phyloP scores from a whole-genome alignment of 1,140 invertebrate species.

The Drepana arcuata region DNA sequence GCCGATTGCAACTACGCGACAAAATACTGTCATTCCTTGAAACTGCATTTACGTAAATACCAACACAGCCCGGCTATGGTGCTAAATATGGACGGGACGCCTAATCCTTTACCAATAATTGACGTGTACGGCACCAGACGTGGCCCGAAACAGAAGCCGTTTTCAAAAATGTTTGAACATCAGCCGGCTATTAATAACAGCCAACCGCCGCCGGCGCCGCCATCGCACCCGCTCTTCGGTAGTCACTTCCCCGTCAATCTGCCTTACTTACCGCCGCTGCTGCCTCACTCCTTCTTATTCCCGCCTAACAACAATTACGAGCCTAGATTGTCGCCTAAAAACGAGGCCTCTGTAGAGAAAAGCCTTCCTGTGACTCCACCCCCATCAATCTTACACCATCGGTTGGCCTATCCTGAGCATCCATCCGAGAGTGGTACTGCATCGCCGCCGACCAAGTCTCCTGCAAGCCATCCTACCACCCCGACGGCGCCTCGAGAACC shows the following conservation, averaged over 20 bases:
- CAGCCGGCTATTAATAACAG: slow-evolving; percentile 23
- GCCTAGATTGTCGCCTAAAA: slow-evolving; percentile 33
- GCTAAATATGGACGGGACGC: slow-evolving; percentile 88
- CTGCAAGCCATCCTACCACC: slow-evolving; percentile 37
- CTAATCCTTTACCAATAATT: slow-evolving; percentile 89
- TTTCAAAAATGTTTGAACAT: slow-evolving; percentile 46
- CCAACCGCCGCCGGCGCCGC: slow-evolving; percentile 30
- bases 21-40: slow-evolving; percentile 98
- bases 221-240: slow-evolving; percentile 52
- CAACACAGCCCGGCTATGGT: slow-evolving; percentile 89
- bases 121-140: slow-evolving; percentile 91
- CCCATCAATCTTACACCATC: slow-evolving; percentile 48
- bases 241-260: slow-evolving; percentile 61
- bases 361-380: slow-evolving; percentile 21
- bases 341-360: slow-evolving; percentile 28
- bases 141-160: slow-evolving; percentile 82
- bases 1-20: slow-evolving; percentile 96
- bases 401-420: slow-evolving; percentile 38
- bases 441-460: slow-evolving; percentile 40
- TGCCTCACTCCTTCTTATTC: slow-evolving; percentile 61
- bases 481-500: slow-evolving; percentile 27
- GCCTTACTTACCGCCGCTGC: slow-evolving; percentile 53
- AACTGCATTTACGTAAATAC: slow-evolving; percentile 95
- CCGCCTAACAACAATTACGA: slow-evolving; percentile 65
- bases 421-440: slow-evolving; percentile 19